Evolutionary conservation across 2,888 invertebrate species (phyloP), one percentile per base, ranked within the genome.

Genomic region (Cantharis rufa): DNA sequence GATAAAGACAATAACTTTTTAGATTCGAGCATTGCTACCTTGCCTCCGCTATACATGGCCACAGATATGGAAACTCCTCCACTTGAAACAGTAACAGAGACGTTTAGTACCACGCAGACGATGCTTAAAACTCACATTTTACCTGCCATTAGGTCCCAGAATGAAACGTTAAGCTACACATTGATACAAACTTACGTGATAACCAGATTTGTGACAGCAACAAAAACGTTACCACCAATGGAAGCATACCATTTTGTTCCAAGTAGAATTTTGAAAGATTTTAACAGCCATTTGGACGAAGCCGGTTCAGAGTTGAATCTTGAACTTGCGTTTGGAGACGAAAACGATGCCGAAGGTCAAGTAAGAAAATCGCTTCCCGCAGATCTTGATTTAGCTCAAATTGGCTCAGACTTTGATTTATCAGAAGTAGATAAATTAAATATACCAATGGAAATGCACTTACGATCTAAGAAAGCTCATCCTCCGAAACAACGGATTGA

Each of bases 151-250:
- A 91, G 92, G 79, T 93, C 92, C 77, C 92, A 92, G 15, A 92
- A 92, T 77, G 92, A 95, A 81, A 95, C 96, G 0, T 92, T 92
- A 71, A 93, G 92, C 78, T 89, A 95, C 82, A 97, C 97, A 0
- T 90, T 97, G 70, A 94, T 96, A 2, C 97, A 97, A 89, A 96
- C 97, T 0, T 97, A 96, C 88, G 92, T 95, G 84, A 91, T 97
- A 18, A 96, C 96, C 0, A 91, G 96, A 85, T 89, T 96, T 74
- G 96, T 97, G 11, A 96, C 96, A 0, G 96, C 97, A 0, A 96
- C 95, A 1, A 97, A 97, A 86, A 97, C 97, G 0, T 87, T 96
- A 68, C 96, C 96, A 7, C 96, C 96, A 0, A 93, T 95, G 91
- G 95, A 96, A 86, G 93, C 92, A 80, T 96, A 94, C 89, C 95